Percentiles rank a stretch among this genome's conserved stretches.
Evolutionary conservation across 1,140 invertebrate genomes (phyloP).

Genomic region (Diachasmimorpha longicaudata): DNA sequence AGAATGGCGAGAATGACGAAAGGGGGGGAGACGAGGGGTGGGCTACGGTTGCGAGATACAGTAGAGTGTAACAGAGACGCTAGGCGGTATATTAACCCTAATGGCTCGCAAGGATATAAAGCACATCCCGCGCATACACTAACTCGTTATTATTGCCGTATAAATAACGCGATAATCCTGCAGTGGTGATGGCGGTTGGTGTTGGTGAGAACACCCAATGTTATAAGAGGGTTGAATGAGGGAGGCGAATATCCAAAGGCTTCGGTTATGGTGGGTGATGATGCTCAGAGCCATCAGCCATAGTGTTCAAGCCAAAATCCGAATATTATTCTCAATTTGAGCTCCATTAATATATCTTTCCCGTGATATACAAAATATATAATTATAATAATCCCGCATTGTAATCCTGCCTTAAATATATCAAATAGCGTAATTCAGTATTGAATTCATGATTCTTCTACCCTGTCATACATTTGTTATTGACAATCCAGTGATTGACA

Average conservation of each 20-base stretch:
- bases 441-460: too few relatives aligned
- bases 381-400: too few relatives aligned
- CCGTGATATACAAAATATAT: too few relatives aligned
- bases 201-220: background rate
- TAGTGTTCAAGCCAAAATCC: background rate
- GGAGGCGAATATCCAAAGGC: background rate
- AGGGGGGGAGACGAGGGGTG: constrained; percentile 1
- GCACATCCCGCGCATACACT: constrained; percentile 61
- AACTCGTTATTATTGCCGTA: constrained; percentile 63
- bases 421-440: too few relatives aligned
- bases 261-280: background rate
- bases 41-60: constrained; percentile 10
- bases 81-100: constrained; percentile 60
- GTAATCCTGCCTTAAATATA: too few relatives aligned
- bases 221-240: background rate
- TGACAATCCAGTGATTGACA: too few relatives aligned
- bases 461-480: too few relatives aligned
- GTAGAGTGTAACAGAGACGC: constrained; percentile 29
- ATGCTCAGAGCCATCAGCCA: background rate
- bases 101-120: constrained; percentile 61
- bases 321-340: too few relatives aligned
- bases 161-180: constrained; percentile 63
- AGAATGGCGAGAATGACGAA: background rate
- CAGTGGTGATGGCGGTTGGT: constrained; percentile 48
- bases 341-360: too few relatives aligned